phyloP scores from a whole-genome alignment of 2,113 vertebrate species.

The Heterochromis multidens region DNA sequence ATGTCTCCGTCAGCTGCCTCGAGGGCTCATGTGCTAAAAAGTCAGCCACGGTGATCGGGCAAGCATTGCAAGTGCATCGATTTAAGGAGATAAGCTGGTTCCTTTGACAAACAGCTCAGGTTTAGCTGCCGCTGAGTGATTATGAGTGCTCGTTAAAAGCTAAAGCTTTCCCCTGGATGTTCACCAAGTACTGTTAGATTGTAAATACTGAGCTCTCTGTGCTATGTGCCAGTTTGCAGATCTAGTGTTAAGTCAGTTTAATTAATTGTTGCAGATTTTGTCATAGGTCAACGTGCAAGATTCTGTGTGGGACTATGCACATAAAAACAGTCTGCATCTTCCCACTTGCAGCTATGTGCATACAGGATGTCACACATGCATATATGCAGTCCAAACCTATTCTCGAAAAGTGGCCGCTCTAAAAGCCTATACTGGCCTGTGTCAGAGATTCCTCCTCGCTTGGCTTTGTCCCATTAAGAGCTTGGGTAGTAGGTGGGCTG shows the following conservation, averaged over 20 bases:
- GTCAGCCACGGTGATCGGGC: constrained; percentile 34
- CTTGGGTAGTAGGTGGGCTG: constrained; percentile 45
- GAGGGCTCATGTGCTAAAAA: constrained; percentile 35
- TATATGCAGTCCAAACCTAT: neutral
- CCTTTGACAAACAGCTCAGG: constrained; percentile 59
- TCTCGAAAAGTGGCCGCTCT: neutral
- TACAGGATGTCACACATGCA: neutral
- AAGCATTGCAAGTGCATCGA: constrained; percentile 44
- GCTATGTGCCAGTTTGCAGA: constrained; percentile 6
- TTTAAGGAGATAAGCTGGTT: constrained; percentile 57
- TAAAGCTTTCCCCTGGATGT: constrained; percentile 69
- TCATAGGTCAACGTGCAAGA: neutral
- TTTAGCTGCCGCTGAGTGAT: constrained; percentile 64
- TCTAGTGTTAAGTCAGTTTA: neutral
- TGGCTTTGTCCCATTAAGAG: constrained; percentile 63
- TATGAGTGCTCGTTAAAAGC: constrained; percentile 58
- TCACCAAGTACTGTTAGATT: constrained; percentile 51
- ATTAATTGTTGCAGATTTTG: neutral
- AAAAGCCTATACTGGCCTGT: constrained; percentile 15
- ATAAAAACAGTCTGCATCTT: neutral
- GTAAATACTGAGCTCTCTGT: constrained; percentile 47
- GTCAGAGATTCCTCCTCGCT: constrained; percentile 50
- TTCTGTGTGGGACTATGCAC: neutral
- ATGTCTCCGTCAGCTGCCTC: constrained; percentile 29
- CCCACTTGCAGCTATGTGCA: neutral